phyloP scores from a whole-genome alignment of 2,888 invertebrate genomes.

The Argyra leucocephala region DNA sequence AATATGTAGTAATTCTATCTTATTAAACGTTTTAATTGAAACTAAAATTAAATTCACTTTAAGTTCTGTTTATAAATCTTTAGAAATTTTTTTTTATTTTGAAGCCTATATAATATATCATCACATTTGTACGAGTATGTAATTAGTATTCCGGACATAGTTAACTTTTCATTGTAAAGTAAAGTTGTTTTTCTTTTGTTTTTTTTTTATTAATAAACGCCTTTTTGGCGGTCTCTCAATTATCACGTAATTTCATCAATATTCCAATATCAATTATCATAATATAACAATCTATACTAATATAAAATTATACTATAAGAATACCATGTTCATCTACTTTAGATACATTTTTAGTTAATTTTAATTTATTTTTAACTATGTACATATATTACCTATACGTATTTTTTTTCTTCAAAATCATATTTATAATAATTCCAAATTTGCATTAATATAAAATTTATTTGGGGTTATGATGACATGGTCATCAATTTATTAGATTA shows the following conservation, averaged over 20 bases:
- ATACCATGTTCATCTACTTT: not conserved
- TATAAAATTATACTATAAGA: not conserved
- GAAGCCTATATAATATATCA: not conserved
- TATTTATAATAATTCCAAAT: too few species aligned
- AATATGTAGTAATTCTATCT: too few species aligned
- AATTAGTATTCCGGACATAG: not conserved
- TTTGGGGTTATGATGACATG: slow-evolving; percentile 15
- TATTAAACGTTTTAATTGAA: not conserved
- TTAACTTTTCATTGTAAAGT: not conserved
- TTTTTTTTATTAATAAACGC: not conserved
- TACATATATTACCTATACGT: too few species aligned
- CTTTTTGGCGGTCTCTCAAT: slow-evolving; percentile 20
- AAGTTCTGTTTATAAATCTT: not conserved
- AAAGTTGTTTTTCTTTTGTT: not conserved
- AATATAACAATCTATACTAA: not conserved
- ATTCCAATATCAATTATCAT: not conserved
- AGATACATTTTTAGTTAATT: not conserved
- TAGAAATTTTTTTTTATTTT: not conserved
- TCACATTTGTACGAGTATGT: not conserved
- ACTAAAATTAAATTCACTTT: not conserved
- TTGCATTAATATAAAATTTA: not conserved
- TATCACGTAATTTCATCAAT: slow-evolving; percentile 21
- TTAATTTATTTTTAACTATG: too few species aligned
- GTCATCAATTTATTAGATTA: slow-evolving; percentile 2
- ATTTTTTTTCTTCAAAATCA: too few species aligned